A percentile compares a stretch with the other conserved stretches of the same genome.
Conservation (phyloP, 1,140 invertebrate species). For the Melitaea cinxia region DNA sequence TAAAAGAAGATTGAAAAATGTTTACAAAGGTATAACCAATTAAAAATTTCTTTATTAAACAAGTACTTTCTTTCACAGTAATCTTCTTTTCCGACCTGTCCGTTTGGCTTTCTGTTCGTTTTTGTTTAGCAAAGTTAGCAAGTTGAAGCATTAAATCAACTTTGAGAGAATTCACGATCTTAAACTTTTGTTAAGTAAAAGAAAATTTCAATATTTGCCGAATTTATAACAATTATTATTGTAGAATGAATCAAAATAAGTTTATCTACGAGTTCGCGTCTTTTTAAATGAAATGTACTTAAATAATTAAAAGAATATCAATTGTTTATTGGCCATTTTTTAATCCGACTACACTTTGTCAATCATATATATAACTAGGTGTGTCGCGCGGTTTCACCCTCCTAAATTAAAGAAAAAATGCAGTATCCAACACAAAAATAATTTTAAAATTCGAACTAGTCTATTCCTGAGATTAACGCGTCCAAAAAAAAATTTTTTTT, state of each 20-base stretch:
- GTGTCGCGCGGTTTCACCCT: too few relatives aligned
- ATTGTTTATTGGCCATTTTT: too few relatives aligned
- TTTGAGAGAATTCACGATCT: constrained; percentile 14
- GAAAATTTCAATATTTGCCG: constrained; percentile 16
- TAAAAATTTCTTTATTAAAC: constrained; percentile 29
- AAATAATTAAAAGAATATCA: too few relatives aligned
- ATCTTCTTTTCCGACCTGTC: constrained; percentile 28
- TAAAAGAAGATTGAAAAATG: constrained; percentile 4
- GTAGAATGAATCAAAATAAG: background rate
- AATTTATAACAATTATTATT: constrained; percentile 9
- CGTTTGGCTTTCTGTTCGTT: constrained; percentile 31
- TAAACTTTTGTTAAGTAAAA: constrained; percentile 20
- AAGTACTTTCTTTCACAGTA: constrained; percentile 19
- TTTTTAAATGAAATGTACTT: too few relatives aligned
- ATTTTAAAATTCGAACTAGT: too few relatives aligned
- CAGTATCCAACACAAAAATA: too few relatives aligned
- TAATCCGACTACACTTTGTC: too few relatives aligned
- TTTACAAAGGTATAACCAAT: constrained; percentile 21
- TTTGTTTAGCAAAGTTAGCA: constrained; percentile 26
- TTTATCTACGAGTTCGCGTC: background rate
- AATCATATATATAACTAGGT: too few relatives aligned
- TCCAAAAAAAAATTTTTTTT: too few relatives aligned
- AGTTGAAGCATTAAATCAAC: constrained; percentile 32
- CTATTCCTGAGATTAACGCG: too few relatives aligned
- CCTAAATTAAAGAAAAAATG: too few relatives aligned